A percentile compares a stretch with the other conserved stretches of the same genome.
Evolutionary conservation across 2,113 vertebrate species (phyloP).

Genomic region (Nyctibius bracteatus): DNA sequence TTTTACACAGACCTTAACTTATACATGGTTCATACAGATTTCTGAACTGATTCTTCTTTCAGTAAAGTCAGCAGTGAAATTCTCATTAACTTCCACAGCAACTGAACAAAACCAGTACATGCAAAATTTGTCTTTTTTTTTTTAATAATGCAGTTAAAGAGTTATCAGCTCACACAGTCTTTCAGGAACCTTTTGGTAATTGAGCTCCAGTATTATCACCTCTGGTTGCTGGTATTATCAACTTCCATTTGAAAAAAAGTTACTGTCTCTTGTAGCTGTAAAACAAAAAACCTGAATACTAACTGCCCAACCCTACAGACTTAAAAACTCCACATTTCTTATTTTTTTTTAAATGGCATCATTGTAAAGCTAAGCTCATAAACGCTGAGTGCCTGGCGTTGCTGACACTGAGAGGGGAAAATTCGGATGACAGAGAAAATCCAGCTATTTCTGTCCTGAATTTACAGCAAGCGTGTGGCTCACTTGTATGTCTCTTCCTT

Average conservation of each 20-base stretch:
- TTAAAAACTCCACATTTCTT: neutral
- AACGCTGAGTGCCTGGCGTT: neutral
- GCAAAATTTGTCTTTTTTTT: neutral
- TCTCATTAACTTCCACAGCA: neutral
- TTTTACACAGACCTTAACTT: conserved; percentile 8
- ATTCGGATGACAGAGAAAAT: neutral
- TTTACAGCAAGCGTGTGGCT: neutral
- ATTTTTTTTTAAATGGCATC: neutral
- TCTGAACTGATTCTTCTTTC: neutral
- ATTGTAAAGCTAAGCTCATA: neutral
- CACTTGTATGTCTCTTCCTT: neutral
- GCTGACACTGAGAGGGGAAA: neutral
- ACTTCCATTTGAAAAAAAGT: neutral
- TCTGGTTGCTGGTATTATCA: neutral
- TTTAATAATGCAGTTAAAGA: neutral
- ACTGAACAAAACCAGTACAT: neutral
- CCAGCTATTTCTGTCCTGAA: neutral
- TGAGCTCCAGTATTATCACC: neutral
- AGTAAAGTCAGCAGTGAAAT: neutral
- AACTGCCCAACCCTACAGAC: neutral
- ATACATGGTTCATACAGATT: conserved; percentile 12
- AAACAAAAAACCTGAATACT: neutral
- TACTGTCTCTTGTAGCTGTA: neutral
- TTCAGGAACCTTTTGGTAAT: neutral
- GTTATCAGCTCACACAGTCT: neutral